Base-by-base conservation (phyloP, 2,888 invertebrate genomes). In the Tryphoninae sp. region DNA sequence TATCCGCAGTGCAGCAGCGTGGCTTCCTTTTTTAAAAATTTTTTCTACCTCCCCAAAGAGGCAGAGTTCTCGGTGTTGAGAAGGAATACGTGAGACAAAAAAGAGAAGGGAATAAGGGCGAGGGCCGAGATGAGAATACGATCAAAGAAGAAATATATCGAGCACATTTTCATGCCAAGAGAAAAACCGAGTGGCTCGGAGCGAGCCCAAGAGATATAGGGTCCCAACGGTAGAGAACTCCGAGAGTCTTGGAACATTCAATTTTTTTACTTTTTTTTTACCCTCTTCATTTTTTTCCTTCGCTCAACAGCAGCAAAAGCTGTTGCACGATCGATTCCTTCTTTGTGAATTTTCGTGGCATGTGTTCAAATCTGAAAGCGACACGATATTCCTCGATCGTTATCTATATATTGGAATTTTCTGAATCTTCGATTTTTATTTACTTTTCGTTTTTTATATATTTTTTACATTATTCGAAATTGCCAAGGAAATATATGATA, bases 291-390 rank as follows among this genome's bases (percentile, higher is more conserved):
- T 55, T 6, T 73, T 33, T 22, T 61, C 58, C 40, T 68, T 49
- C 22, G 6, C 16, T 8, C 19, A 59, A 45, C 51, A 53, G 13
- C 74, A 26, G 53, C 42, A 58, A 45, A 81, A 81, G 74, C 78
- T 78, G 74, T 74, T 78, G 71, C 74, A 71, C 71, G 74, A 81
- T 74, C 65, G 78, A 81, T 74, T 74, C 62, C 58, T 58, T 73
- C 78, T 81, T 78, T 78, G 81, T 78, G 74, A 78, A 78, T 74
- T 45, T 69, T 71, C 53, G 51, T 59, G 62, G 78, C 69, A 59
- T 68, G 53, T 11, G 67, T 68, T 40, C 45, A 2, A 59, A 53
- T 53, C 68, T 13, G 53, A 22, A 45, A 13, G 19, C 16, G 22
- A 40, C 67, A 59, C 42, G 55, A 74, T 65, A 59, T 49, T 67